phyloP scores from a whole-genome alignment of 2,113 vertebrate genomes.

The Panurus biarmicus region DNA sequence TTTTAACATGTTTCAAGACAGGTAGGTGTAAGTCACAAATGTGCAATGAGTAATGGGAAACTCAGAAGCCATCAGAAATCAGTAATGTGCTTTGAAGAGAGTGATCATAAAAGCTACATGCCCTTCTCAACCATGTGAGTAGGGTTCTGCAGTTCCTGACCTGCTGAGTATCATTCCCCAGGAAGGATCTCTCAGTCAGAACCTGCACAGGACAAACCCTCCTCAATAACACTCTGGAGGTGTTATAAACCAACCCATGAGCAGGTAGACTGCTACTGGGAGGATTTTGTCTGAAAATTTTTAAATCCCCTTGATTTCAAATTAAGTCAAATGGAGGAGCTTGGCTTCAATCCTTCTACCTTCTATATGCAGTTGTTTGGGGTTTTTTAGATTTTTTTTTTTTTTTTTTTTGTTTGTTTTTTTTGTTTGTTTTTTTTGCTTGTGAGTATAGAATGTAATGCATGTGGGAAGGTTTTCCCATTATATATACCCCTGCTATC shows the following conservation, averaged over 20 bases:
- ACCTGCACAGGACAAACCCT: rapidly evolving
- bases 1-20: neutral
- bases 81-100: neutral
- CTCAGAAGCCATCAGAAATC: neutral
- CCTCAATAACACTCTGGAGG: rapidly evolving
- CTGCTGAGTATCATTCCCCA: neutral
- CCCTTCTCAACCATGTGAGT: neutral
- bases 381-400: no score
- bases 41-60: neutral
- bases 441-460: neutral
- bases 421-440: neutral
- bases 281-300: neutral
- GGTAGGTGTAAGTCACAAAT: neutral
- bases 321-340: neutral
- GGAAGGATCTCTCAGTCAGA: neutral
- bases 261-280: neutral
- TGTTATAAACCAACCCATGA: neutral
- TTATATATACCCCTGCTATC: neutral
- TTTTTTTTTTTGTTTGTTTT: neutral
- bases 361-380: neutral
- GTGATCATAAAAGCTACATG: neutral
- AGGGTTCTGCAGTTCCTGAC: neutral
- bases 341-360: neutral
- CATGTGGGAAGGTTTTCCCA: rapidly evolving
- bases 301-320: neutral